Base-by-base conservation (phyloP, 2,888 invertebrate genomes). In the Eupithecia dodoneata region DNA sequence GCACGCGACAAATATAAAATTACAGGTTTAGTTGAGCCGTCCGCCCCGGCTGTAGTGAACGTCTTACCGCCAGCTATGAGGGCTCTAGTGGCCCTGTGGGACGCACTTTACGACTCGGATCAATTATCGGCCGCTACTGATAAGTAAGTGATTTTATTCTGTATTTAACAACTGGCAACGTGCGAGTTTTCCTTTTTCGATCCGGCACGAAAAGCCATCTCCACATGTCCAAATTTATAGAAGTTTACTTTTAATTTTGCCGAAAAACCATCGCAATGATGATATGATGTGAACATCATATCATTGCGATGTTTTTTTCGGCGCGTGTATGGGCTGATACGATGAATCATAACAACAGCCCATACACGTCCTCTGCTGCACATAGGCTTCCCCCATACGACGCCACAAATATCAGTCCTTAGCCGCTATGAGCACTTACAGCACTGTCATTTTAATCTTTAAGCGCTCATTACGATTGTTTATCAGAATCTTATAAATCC, bases 81-180 rank as follows among this genome's bases (percentile, higher is more conserved):
- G 74, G 98, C 98, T 74, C 93, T 99, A 10, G 98, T 99, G 0
- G 97, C 97, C 76, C 94, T 99, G 49, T 99, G 99, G 99, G 98
- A 99, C 87, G 97, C 98, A 75, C 95, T 99, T 41, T 97, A 97
- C 70, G 94, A 94, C 15, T 89, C 93, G 0, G 92, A 93, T 41
- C 91, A 93, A 81, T 88, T 94, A 0, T 86, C 87, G 3, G 85
- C 87, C 0, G 92, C 93, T 4, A 93, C 93, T 15, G 94, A 93
- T 75, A 93, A 91, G 94, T 94, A 83, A 81, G 76, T 76, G 2
- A 63, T 63, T 63, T 30, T 63, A 12, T 18, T 63, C 10, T 63
- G 10, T 3, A 63, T 63, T 2, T 18, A 63, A 59, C 1, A 9
- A 9, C 7, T 18, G 9, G 18, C n/a, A 18, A 18, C n/a, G n/a